A percentile compares a stretch with the other conserved stretches of the same genome.
These are phyloP conservation scores for Pissodes strobi DNA, from an alignment of 1,140 invertebrate species.

Conservation along the genomic window DNA sequence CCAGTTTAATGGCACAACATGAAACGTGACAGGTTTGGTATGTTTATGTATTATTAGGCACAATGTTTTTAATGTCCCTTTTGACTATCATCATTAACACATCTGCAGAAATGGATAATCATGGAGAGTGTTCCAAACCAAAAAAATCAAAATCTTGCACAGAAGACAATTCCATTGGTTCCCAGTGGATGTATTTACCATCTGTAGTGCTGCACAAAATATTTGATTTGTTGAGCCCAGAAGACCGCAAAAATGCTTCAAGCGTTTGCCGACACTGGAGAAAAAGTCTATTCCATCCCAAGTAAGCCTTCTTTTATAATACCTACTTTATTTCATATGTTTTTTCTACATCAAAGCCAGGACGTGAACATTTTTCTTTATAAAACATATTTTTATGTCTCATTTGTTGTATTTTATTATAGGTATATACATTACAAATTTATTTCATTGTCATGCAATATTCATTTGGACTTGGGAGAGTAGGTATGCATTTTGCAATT, in stretches of 20 bases:
- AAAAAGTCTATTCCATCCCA: conserved; percentile 51
- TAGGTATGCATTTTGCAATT: too few relatives aligned
- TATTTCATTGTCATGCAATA: too few relatives aligned
- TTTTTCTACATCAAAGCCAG: too few relatives aligned
- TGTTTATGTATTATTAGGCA: too few relatives aligned
- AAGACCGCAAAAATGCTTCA: conserved; percentile 52
- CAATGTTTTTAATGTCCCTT: background rate
- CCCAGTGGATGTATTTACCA: conserved; percentile 50
- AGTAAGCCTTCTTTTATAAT: too few relatives aligned
- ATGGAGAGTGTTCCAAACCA: conserved; percentile 41
- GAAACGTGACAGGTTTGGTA: background rate
- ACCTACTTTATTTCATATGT: too few relatives aligned
- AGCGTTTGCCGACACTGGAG: conserved; percentile 52
- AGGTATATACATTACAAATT: too few relatives aligned
- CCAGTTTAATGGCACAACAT: background rate
- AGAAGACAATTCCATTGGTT: conserved; percentile 12
- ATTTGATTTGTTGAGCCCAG: conserved; percentile 44
- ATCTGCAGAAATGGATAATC: conserved; percentile 40
- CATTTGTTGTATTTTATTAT: too few relatives aligned
- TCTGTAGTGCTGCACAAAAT: conserved; percentile 50
- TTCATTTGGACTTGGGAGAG: too few relatives aligned
- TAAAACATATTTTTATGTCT: too few relatives aligned
- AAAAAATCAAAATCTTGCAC: conserved; percentile 41
- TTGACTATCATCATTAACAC: background rate
- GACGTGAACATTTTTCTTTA: too few relatives aligned